Percentiles rank a stretch among this genome's conserved stretches.
phyloP scores from a whole-genome alignment of 2,797 vertebrate species.

The Hozukius guyotensis region DNA sequence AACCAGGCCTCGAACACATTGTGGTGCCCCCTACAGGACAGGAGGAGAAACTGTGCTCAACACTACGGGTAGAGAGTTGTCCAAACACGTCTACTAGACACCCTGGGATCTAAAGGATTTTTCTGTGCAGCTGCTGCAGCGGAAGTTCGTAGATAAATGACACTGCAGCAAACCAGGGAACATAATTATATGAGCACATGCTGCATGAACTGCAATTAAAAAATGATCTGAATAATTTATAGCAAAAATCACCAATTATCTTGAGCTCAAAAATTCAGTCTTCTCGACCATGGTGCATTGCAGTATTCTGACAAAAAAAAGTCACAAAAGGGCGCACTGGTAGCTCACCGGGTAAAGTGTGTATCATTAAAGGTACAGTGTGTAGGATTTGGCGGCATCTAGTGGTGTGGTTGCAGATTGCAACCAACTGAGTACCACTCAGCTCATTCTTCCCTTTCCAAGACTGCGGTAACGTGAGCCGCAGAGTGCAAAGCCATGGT shows the following conservation, averaged over 20 bases:
- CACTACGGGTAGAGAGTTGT: not conserved
- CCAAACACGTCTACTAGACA: not conserved
- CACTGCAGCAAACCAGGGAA: not conserved
- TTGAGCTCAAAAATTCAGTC: not conserved
- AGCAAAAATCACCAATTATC: not conserved
- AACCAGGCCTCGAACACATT: conserved; percentile 90
- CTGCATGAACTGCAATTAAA: not conserved
- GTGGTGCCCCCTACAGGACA: conserved; percentile 71
- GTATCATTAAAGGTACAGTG: no score
- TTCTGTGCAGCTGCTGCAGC: not conserved
- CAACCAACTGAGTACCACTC: no score
- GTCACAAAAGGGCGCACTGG: not conserved
- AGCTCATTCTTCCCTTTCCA: no score
- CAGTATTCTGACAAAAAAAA: not conserved
- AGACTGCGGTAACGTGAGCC: no score
- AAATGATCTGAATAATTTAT: not conserved
- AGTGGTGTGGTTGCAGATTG: no score
- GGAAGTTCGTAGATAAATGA: not conserved
- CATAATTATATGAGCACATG: not conserved
- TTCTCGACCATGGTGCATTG: not conserved
- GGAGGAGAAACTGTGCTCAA: conserved; percentile 59
- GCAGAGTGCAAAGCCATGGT: no score
- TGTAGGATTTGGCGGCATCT: no score
- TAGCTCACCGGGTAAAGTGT: no score
- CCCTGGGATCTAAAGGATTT: not conserved